Evolutionary conservation across 1,140 invertebrate genomes (phyloP), one percentile per base, ranked within the genome.

Genomic region (Tetranychus urticae): DNA sequence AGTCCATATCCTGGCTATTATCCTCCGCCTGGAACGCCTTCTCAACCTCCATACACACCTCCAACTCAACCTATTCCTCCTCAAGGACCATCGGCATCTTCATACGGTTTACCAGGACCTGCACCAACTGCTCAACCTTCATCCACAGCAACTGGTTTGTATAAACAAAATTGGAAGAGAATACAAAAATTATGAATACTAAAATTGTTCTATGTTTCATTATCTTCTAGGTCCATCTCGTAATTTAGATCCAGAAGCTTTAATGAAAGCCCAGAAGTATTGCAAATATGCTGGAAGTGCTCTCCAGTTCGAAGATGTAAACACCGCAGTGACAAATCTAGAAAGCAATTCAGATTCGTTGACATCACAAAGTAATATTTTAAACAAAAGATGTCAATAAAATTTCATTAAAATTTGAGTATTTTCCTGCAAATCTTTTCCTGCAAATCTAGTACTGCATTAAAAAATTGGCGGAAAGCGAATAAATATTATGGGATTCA

Each of bases 221-320:
- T 10, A 62, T 70, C 37, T 23, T 23, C 23, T 23, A 67, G 63
- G 31, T 42, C 0, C 39, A 5, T 6, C 39, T 42, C 39, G 39
- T 6, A 5, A 42, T 6, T 55, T 73, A 2, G 34, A 58, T 31
- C 6, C 57, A 42, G 57, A 58, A 13, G 12, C 37, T 12, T 23
- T 58, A 66, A 75, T 78, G 4, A 89, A 88, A 75, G 90, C 88
- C 6, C 86, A 92, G 71, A 97, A 96, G 71, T 86, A 85, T 67
- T 90, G 88, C 68, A 94, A 93, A 72, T 93, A 81, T 79, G 90
- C 90, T 14, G 81, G 80, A 62, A 92, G 88, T 75, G 88, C 91
- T 50, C 77, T 96, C 31, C 90, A 88, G 72, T 96, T 92, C 71
- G 90, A 96, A 65, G 91, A 97, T 71, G 77, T 88, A 10, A 77